Base-by-base conservation (phyloP, 2,113 vertebrate species). In the Epinephelus fuscoguttatus region DNA sequence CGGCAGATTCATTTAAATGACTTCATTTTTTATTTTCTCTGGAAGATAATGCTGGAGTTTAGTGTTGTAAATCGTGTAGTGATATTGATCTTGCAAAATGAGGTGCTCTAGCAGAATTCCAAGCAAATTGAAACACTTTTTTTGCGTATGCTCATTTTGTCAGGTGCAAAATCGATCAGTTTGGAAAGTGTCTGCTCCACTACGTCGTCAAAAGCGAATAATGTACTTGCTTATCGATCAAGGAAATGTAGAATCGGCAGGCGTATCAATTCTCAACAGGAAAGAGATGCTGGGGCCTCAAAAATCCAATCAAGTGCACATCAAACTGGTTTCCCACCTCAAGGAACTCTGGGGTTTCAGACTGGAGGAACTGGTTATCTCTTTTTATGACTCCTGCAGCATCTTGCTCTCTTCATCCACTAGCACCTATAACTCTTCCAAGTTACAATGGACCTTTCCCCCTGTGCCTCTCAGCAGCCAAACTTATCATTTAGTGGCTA, bases 41-140 rank as follows among this genome's bases (percentile, higher is more conserved):
- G 33, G 60, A 78, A 82, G 74, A 90, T 70, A 67, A 78, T 76
- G 40, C 67, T 14, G 6, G 61, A 42, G 64, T 64, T 80, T 45
- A 53, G 11, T 50, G 73, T 73, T 70, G 53, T 85, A 85, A 89
- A 88, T 64, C 56, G 40, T 86, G 67, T 21, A 69, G 73, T 78
- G 80, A 57, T 88, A 84, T 89, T 82, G 92, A 91, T 91, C 45
- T 82, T 75, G 13, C 49, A 80, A 80, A 89, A 72, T 87, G 63
- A 86, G 69, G 70, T 78, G 40, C 55, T 70, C 45, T 10, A 11
- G 64, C 45, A 69, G 42, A 84, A 88, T 85, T 79, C 71, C n/a
- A 73, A 82, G 57, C 60, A 82, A 82, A 87, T 33, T 79, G 56
- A 78, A 82, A 76, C 12, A 30, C 57, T 63, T 81, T 57, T 84